Conservation (phyloP, 1,140 invertebrate species). For the Hyposmocoma kahamanoa region DNA sequence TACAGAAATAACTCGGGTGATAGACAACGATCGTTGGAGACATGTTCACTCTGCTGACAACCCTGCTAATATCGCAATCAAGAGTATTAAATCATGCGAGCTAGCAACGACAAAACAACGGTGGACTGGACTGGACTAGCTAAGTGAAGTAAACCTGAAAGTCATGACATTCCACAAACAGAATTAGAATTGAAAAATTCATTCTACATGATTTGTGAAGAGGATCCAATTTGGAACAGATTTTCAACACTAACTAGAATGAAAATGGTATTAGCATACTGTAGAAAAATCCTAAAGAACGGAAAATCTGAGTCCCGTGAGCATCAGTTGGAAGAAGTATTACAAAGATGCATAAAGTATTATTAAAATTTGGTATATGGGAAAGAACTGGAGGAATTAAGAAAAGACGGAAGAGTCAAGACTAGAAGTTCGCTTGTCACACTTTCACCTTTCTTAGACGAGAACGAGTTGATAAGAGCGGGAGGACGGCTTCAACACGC, state of each 20-base stretch:
- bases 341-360: neutral
- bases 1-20: constrained; percentile 33
- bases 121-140: constrained; percentile 20
- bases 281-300: constrained; percentile 14
- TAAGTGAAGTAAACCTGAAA: constrained; percentile 10
- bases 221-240: constrained; percentile 14
- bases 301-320: neutral
- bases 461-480: constrained; percentile 26
- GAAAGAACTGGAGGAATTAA: constrained; percentile 3
- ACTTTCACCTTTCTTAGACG: constrained; percentile 32
- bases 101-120: constrained; percentile 12
- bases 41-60: constrained; percentile 40
- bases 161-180: constrained; percentile 13
- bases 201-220: constrained; percentile 10
- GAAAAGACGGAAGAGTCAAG: constrained; percentile 16
- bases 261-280: constrained; percentile 24
- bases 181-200: constrained; percentile 16
- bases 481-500: constrained; percentile 33
- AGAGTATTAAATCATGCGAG: constrained; percentile 27
- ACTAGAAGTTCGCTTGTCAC: constrained; percentile 19
- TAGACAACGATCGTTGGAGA: constrained; percentile 30
- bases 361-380: neutral
- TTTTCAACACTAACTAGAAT: constrained; percentile 14
- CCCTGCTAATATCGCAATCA: constrained; percentile 47
- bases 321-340: neutral